Percentiles rank a stretch among this genome's conserved stretches.
These are phyloP conservation scores for Leptinotarsa juncta DNA, from an alignment of 2,888 invertebrate species.

Conservation along the genomic window DNA sequence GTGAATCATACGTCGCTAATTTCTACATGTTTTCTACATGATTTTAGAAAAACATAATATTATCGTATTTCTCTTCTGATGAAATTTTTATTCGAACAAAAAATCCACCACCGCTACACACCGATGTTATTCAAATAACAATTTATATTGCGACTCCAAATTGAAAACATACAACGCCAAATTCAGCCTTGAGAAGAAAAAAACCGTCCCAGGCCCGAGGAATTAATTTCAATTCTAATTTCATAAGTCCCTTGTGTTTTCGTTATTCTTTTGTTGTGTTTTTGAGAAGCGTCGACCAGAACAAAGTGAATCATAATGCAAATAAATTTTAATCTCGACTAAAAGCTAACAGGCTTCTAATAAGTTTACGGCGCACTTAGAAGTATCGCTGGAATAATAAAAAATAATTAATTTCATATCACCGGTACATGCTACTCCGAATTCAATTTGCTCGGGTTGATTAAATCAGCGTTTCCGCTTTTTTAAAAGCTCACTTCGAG, in stretches of 20 bases:
- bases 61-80: background rate
- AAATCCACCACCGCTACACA: background rate
- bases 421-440: constrained; percentile 28
- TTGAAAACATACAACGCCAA: constrained; percentile 55
- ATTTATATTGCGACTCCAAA: constrained; percentile 53
- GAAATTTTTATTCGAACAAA: background rate
- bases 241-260: constrained; percentile 54
- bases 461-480: constrained; percentile 29
- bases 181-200: constrained; percentile 43
- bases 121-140: constrained; percentile 27
- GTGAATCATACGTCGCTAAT: too few species aligned
- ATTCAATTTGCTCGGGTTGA: constrained; percentile 31
- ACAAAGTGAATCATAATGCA: constrained; percentile 58
- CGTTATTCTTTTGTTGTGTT: constrained; percentile 54
- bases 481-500: constrained; percentile 17
- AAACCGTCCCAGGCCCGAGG: constrained; percentile 35
- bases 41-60: background rate
- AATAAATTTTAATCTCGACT: constrained; percentile 60
- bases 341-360: constrained; percentile 58
- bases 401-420: constrained; percentile 52
- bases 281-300: constrained; percentile 48
- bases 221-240: constrained; percentile 58
- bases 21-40: too few species aligned
- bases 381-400: constrained; percentile 50
- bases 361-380: constrained; percentile 52